phyloP scores from a whole-genome alignment of 2,888 invertebrate genomes.

The Dendrolimus houi region DNA sequence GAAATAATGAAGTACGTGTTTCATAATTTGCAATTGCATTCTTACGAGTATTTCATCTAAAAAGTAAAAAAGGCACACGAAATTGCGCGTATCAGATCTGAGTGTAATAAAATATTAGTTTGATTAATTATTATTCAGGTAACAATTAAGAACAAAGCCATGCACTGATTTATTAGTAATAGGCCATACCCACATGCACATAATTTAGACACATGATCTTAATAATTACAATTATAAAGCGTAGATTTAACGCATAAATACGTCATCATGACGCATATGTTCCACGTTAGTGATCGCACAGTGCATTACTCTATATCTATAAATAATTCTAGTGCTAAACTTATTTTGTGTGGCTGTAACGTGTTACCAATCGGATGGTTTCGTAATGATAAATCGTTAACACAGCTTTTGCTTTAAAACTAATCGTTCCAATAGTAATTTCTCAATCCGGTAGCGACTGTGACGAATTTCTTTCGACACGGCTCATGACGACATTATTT shows the following conservation, averaged over 20 bases:
- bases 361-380: constrained; percentile 39
- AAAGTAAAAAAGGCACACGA: no score
- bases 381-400: constrained; percentile 47
- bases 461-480: constrained; percentile 47
- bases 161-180: no score
- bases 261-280: constrained; percentile 31
- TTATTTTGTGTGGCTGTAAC: constrained; percentile 24
- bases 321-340: constrained; percentile 31
- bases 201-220: no score
- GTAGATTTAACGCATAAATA: constrained; percentile 22
- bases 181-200: no score
- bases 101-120: no score
- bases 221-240: constrained; percentile 15
- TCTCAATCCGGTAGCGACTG: constrained; percentile 46
- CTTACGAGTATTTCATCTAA: no score
- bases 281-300: constrained; percentile 19
- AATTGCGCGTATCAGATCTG: no score
- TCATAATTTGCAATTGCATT: no score
- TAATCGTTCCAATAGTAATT: constrained; percentile 57
- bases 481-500: constrained; percentile 36
- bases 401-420: constrained; percentile 45
- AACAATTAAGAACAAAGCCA: no score
- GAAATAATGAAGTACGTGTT: no score
- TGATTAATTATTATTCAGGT: no score
- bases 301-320: constrained; percentile 29